Conservation (phyloP, 2,113 vertebrate genomes). For the Melanerpes aurifrons region DNA sequence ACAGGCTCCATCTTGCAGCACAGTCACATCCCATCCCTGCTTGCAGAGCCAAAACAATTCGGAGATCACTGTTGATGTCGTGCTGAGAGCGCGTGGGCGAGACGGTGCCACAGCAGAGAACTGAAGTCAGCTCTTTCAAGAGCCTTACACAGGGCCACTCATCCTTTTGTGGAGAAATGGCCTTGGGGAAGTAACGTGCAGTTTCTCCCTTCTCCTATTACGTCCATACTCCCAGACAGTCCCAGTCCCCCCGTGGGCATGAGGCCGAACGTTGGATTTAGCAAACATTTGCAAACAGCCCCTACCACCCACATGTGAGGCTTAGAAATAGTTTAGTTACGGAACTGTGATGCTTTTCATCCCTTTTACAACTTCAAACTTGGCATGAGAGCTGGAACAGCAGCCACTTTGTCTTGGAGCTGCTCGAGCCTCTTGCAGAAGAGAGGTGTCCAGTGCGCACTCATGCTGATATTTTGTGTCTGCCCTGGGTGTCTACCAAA, state of each 20-base stretch:
- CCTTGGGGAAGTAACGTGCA: neutral
- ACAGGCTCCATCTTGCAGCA: neutral
- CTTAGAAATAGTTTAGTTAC: constrained; percentile 17
- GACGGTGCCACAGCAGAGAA: neutral
- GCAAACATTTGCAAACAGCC: constrained; percentile 6
- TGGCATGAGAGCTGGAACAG: neutral
- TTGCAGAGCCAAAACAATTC: constrained; percentile 3
- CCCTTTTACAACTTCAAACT: neutral
- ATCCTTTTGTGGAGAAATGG: neutral
- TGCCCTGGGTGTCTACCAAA: neutral
- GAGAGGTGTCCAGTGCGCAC: neutral
- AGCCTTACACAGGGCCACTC: neutral
- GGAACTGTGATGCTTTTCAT: constrained; percentile 25
- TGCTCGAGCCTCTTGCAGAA: neutral
- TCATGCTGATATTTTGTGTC: neutral
- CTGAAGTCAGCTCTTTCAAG: neutral
- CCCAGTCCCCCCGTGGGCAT: neutral
- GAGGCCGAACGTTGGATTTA: neutral
- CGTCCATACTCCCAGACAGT: neutral
- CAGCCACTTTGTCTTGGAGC: neutral
- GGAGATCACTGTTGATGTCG: neutral
- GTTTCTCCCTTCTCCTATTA: constrained; percentile 11
- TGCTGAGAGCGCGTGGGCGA: neutral
- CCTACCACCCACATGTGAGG: neutral
- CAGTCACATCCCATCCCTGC: neutral